These are phyloP conservation scores for Pammene fasciana DNA, from an alignment of 2,888 invertebrate genomes.

Conservation along the genomic window DNA sequence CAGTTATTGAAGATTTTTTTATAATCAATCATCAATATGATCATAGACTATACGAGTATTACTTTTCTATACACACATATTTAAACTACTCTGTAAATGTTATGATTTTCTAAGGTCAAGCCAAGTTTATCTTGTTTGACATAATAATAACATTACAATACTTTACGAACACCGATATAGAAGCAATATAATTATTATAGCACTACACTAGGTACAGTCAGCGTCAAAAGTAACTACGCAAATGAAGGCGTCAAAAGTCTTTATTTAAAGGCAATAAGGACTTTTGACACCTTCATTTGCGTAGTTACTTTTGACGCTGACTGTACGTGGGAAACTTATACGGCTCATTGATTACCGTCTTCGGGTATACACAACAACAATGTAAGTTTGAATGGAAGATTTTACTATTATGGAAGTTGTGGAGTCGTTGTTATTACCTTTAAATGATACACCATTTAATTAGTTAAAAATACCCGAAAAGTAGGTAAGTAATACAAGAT, in stretches of 20 bases:
- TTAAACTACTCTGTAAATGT: slow-evolving; percentile 25
- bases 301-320: too few relatives aligned
- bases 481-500: too few relatives aligned
- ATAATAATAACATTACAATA: slow-evolving; percentile 38
- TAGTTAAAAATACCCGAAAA: too few relatives aligned
- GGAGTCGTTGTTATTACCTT: background rate
- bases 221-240: too few relatives aligned
- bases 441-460: too few relatives aligned
- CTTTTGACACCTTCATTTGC: too few relatives aligned
- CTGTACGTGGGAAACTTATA: slow-evolving; percentile 39
- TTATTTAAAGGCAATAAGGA: too few relatives aligned
- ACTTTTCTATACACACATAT: background rate
- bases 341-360: slow-evolving; percentile 27
- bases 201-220: too few relatives aligned
- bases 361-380: background rate
- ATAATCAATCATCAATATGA: too few relatives aligned
- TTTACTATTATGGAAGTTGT: background rate
- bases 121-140: slow-evolving; percentile 37
- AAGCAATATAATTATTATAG: slow-evolving; percentile 31
- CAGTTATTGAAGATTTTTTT: too few relatives aligned
- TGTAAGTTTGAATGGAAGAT: background rate
- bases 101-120: slow-evolving; percentile 31
- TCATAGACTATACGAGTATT: too few relatives aligned
- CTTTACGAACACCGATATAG: slow-evolving; percentile 29
- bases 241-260: too few relatives aligned